These are phyloP conservation scores for Mythimna ferrago DNA, from an alignment of 2,888 invertebrate genomes.

Conservation along the genomic window DNA sequence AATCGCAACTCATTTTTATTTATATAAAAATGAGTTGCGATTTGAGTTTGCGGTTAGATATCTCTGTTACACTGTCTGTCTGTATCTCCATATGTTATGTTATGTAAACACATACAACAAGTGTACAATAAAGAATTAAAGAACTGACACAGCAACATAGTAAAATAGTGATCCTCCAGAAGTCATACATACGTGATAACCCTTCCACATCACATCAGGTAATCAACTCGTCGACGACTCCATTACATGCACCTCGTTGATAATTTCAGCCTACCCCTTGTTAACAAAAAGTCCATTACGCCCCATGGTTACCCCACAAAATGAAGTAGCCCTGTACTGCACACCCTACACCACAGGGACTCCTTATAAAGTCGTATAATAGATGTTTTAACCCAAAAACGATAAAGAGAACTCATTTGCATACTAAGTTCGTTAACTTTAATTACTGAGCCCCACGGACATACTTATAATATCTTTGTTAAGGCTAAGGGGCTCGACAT, in stretches of 20 bases:
- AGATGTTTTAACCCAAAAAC: slow-evolving; percentile 80
- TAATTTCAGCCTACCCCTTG: slow-evolving; percentile 16
- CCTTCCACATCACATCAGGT: background rate
- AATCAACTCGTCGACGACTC: background rate
- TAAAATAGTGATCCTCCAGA: too few relatives aligned
- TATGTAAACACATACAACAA: too few relatives aligned
- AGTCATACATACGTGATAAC: background rate
- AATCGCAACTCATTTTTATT: too few relatives aligned
- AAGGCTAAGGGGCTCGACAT: slow-evolving; percentile 58
- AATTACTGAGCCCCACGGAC: slow-evolving; percentile 77
- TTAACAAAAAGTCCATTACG: slow-evolving; percentile 57
- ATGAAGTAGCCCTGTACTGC: slow-evolving; percentile 66
- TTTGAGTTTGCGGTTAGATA: too few relatives aligned
- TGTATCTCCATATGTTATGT: too few relatives aligned
- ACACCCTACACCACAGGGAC: slow-evolving; percentile 68
- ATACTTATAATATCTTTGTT: slow-evolving; percentile 74
- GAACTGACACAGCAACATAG: too few relatives aligned
- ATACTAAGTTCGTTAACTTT: slow-evolving; percentile 81
- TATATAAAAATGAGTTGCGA: too few relatives aligned
- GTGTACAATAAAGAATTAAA: too few relatives aligned
- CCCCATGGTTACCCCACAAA: slow-evolving; percentile 67
- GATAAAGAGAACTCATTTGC: slow-evolving; percentile 80
- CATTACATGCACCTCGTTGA: slow-evolving; percentile 15
- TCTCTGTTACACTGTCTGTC: too few relatives aligned
- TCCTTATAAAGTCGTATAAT: slow-evolving; percentile 78